Evolutionary conservation across 2,113 vertebrate species (phyloP).

Genomic region (Astur gentilis): DNA sequence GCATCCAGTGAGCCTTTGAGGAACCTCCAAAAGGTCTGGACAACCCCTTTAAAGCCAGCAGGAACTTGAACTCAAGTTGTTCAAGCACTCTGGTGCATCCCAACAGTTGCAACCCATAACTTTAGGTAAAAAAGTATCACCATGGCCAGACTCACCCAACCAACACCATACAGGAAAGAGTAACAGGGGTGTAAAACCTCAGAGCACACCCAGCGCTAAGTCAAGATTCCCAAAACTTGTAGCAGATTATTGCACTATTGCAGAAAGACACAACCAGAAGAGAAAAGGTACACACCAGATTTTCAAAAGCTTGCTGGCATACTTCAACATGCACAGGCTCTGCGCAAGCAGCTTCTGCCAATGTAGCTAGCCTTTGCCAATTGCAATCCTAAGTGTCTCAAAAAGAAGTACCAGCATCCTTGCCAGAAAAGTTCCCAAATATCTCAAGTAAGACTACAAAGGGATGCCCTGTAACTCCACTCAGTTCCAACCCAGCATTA

Average conservation of each 20-base stretch:
- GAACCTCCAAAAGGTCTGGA: neutral
- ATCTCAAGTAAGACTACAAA: neutral
- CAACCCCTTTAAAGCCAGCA: neutral
- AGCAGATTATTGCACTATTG: neutral
- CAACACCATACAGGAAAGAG: neutral
- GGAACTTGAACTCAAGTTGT: neutral
- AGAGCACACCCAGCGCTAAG: neutral
- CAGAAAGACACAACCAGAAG: neutral
- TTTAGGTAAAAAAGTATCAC: neutral
- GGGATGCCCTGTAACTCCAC: neutral
- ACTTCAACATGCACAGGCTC: neutral
- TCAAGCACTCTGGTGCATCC: neutral
- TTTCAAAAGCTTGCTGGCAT: neutral
- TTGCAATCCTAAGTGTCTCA: neutral
- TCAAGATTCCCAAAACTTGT: neutral
- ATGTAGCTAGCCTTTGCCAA: neutral
- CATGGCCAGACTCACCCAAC: neutral
- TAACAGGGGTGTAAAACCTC: neutral
- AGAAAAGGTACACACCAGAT: neutral
- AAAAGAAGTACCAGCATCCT: neutral
- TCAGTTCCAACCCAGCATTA: neutral
- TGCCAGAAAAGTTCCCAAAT: neutral
- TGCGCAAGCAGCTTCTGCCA: neutral
- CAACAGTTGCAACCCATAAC: neutral
- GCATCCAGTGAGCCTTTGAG: neutral